These are phyloP conservation scores for Petrocephalus schoutedeni DNA, from an alignment of 2,797 vertebrate genomes.

Conservation along the genomic window DNA sequence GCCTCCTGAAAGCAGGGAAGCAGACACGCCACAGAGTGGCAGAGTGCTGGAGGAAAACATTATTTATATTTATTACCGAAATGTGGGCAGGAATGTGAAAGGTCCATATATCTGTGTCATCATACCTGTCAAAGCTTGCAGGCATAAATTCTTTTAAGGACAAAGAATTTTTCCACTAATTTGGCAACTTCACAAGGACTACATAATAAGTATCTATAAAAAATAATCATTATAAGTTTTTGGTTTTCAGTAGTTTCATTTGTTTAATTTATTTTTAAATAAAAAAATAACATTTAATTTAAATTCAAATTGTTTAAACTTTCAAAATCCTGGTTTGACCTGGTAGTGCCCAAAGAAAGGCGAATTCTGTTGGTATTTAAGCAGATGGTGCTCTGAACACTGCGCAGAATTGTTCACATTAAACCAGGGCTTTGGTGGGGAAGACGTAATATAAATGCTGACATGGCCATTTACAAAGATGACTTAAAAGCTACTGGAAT, in stretches of 20 bases:
- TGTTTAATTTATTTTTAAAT: not conserved
- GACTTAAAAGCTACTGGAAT: not conserved
- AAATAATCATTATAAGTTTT: not conserved
- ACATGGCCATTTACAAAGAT: not conserved
- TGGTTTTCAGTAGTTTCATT: not conserved
- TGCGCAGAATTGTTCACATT: not conserved
- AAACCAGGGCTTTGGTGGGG: not conserved
- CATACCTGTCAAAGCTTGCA: constrained; percentile 32
- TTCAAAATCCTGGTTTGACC: not conserved
- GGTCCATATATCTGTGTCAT: constrained; percentile 21
- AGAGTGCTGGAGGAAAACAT: not conserved
- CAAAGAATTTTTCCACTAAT: not conserved
- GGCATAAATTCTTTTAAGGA: constrained; percentile 18
- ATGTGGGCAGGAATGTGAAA: constrained; percentile 21
- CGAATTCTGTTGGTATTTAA: too few relatives aligned
- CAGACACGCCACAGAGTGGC: not conserved
- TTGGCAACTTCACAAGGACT: not conserved
- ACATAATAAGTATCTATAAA: not conserved
- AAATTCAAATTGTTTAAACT: too few relatives aligned
- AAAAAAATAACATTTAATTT: too few relatives aligned
- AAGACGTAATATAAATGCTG: not conserved
- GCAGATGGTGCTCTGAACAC: not conserved
- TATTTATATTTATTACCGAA: constrained; percentile 31
- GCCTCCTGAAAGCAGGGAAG: not conserved
- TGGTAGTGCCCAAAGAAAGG: too few relatives aligned